Conservation (phyloP, 2,113 vertebrate genomes). For the Tor tambroides region DNA sequence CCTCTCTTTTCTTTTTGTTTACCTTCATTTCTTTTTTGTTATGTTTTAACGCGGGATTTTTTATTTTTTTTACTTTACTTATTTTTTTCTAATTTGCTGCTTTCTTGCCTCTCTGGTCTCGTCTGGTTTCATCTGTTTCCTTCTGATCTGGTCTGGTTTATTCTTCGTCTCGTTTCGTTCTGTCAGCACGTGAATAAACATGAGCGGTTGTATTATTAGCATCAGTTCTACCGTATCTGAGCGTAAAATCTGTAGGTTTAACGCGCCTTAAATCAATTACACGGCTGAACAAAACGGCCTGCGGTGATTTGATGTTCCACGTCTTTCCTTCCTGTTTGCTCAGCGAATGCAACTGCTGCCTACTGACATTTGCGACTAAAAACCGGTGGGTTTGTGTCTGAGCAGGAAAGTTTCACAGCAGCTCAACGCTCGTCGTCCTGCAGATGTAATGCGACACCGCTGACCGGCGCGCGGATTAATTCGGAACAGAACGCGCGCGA, state of each 20-base stretch:
- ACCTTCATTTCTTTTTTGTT: not conserved
- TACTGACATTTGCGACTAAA: not conserved
- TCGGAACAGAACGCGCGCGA: conserved; percentile 65
- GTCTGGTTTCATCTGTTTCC: not conserved
- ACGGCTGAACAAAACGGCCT: not conserved
- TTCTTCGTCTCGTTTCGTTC: not conserved
- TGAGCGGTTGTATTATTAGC: not conserved
- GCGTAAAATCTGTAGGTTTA: conserved; percentile 5
- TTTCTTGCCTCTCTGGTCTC: not conserved
- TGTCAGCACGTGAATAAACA: not conserved
- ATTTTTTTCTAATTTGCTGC: not conserved
- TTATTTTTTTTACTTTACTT: too few species aligned
- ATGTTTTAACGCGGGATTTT: not conserved
- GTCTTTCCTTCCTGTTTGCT: not conserved
- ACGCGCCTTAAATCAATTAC: conserved; percentile 3
- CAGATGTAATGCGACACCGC: conserved; percentile 67
- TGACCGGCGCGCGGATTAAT: conserved; percentile 64
- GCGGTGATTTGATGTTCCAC: not conserved
- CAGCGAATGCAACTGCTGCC: not conserved
- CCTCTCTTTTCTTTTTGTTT: not conserved
- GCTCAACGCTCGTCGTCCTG: not conserved
- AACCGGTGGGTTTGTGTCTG: not conserved
- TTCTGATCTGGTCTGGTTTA: not conserved
- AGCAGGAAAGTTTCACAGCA: not conserved
- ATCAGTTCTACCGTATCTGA: not conserved